Conservation (phyloP, 1,140 invertebrate species). For the Drosophila pruinosa region DNA sequence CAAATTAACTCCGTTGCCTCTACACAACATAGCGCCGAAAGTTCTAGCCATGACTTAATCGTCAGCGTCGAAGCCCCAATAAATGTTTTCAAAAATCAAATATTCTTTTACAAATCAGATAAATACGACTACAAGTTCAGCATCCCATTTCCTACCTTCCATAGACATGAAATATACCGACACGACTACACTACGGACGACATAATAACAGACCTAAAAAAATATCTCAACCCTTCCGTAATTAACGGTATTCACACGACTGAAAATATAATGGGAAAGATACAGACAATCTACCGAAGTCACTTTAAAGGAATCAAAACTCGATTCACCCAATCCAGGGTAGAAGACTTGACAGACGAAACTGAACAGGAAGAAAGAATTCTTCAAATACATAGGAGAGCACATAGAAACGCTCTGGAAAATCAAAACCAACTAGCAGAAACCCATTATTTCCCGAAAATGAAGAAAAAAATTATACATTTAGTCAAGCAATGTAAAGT, state of each 20-base stretch:
- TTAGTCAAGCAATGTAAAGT: constrained; percentile 18
- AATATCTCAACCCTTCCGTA: constrained; percentile 20
- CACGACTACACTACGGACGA: too few species aligned
- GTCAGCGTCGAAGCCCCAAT: neutral
- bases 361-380: neutral
- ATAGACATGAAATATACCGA: constrained; percentile 14
- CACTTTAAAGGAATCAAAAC: constrained; percentile 20
- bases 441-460: constrained; percentile 38
- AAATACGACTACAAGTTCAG: neutral
- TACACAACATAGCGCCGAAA: neutral
- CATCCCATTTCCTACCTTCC: neutral
- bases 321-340: too few species aligned
- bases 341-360: too few species aligned
- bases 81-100: neutral
- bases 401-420: constrained; percentile 30
- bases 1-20: neutral
- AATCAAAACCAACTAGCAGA: constrained; percentile 37
- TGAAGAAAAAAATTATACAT: constrained; percentile 23
- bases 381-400: constrained; percentile 26
- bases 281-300: constrained; percentile 26
- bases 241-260: constrained; percentile 25
- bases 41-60: neutral
- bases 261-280: constrained; percentile 24
- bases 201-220: constrained; percentile 3
- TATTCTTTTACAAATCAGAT: neutral